These are phyloP conservation scores for Barbus barbus DNA, from an alignment of 2,113 vertebrate genomes.

Conservation along the genomic window DNA sequence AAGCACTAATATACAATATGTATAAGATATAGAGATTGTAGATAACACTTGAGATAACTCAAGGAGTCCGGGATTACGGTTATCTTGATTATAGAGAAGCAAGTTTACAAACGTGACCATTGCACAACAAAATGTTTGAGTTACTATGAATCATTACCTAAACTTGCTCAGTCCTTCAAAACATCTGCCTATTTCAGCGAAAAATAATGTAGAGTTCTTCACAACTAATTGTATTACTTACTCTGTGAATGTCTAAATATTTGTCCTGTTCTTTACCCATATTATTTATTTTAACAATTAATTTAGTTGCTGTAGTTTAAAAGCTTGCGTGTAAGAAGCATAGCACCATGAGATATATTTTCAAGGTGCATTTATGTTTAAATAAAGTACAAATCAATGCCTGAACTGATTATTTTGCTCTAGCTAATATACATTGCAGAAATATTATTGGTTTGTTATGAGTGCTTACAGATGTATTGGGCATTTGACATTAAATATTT, in stretches of 20 bases:
- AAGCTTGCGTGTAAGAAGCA: neutral
- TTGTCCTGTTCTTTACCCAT: neutral
- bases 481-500: neutral
- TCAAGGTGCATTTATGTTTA: too few relatives aligned
- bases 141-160: neutral
- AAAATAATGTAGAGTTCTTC: neutral
- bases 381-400: neutral
- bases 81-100: neutral
- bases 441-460: neutral
- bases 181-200: neutral
- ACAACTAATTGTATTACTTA: neutral
- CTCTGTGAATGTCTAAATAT: conserved; percentile 16
- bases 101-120: neutral
- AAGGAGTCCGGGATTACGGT: neutral
- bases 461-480: neutral
- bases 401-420: neutral
- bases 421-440: neutral
- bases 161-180: neutral
- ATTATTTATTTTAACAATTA: too few relatives aligned
- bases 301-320: neutral
- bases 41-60: neutral
- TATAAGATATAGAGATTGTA: neutral
- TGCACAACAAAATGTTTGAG: conserved; percentile 1
- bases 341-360: too few relatives aligned
- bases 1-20: neutral